phyloP scores from a whole-genome alignment of 2,888 invertebrate species.

The Chironomus riparius region DNA sequence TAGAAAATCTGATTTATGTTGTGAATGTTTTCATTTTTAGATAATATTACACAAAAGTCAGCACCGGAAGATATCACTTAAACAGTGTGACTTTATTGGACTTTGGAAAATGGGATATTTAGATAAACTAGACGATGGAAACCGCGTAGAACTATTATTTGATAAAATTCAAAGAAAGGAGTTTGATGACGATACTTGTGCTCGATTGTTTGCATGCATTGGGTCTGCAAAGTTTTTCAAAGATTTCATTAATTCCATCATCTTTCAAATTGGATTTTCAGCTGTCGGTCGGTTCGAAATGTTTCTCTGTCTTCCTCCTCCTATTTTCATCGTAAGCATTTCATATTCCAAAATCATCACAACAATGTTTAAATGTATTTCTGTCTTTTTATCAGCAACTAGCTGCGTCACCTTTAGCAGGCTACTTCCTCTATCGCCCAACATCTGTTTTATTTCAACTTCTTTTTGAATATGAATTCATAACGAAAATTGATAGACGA shows the following conservation, averaged over 20 bases:
- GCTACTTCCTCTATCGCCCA: slow-evolving; percentile 47
- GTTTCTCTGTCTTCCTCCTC: slow-evolving; percentile 52
- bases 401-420: slow-evolving; percentile 48
- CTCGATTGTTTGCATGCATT: slow-evolving; percentile 49
- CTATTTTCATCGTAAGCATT: slow-evolving; percentile 50
- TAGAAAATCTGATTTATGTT: too few species aligned
- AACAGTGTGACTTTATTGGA: slow-evolving; percentile 49
- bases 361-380: not conserved
- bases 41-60: slow-evolving; percentile 37
- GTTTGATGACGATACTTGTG: slow-evolving; percentile 48
- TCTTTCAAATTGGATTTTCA: slow-evolving; percentile 50
- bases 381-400: slow-evolving; percentile 44
- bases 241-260: slow-evolving; percentile 51
- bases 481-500: slow-evolving; percentile 53
- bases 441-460: slow-evolving; percentile 56
- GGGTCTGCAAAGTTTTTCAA: slow-evolving; percentile 48
- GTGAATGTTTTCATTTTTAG: not conserved
- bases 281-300: slow-evolving; percentile 53
- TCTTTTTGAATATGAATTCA: slow-evolving; percentile 53
- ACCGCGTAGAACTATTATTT: slow-evolving; percentile 47
- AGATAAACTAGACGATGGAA: slow-evolving; percentile 51
- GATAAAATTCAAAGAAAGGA: slow-evolving; percentile 43
- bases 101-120: slow-evolving; percentile 49
- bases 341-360: not conserved
- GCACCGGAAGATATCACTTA: slow-evolving; percentile 41